phyloP scores from a whole-genome alignment of 2,113 vertebrate species.

The mouse (Mus musculus) region DNA sequence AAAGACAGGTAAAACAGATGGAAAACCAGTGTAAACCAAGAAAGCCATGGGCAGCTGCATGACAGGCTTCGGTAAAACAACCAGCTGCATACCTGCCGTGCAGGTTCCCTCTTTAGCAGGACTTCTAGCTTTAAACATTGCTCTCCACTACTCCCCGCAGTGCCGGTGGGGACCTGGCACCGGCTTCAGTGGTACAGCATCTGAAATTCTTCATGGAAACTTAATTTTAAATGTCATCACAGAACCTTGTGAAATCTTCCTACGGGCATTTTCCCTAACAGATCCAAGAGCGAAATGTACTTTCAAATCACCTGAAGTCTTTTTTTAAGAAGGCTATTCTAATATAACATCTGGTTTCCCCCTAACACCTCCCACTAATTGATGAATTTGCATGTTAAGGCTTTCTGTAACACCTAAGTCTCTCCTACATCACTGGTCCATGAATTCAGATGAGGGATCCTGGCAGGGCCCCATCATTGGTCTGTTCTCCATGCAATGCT shows the following conservation, averaged over 20 bases:
- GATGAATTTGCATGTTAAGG: background rate
- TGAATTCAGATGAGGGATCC: background rate
- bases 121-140: slow-evolving; percentile 22
- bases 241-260: slow-evolving; percentile 17
- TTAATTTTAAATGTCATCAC: slow-evolving; percentile 21
- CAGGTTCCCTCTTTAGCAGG: slow-evolving; percentile 61
- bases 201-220: slow-evolving; percentile 45
- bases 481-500: background rate
- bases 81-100: slow-evolving; percentile 48
- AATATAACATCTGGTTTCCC: background rate
- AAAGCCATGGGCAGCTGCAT: slow-evolving; percentile 87
- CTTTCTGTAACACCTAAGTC: background rate
- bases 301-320: background rate
- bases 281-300: background rate
- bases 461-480: background rate
- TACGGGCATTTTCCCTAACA: slow-evolving; percentile 21
- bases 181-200: background rate
- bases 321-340: background rate
- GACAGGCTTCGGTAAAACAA: slow-evolving; percentile 75
- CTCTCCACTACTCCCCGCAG: background rate
- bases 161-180: background rate
- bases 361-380: background rate
- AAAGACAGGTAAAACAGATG: slow-evolving; percentile 92
- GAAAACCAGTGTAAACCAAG: slow-evolving; percentile 89
- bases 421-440: background rate